Conservation (phyloP, 2,113 vertebrate species). For the Ciconia boyciana region DNA sequence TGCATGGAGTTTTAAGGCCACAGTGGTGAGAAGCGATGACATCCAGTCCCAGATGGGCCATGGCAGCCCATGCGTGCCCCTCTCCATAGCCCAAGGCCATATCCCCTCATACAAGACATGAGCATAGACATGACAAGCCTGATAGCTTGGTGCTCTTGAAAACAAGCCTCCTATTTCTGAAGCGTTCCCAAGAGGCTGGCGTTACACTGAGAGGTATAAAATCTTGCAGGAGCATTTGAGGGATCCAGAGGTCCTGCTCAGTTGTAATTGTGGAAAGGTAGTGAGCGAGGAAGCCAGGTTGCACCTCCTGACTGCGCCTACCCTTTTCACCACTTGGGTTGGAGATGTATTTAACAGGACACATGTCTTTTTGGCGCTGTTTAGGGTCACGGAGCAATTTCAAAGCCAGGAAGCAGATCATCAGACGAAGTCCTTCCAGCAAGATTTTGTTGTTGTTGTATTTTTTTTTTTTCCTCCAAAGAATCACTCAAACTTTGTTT, state of each 20-base stretch:
- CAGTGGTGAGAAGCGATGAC: fast-evolving
- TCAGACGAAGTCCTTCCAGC: not conserved
- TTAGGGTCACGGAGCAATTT: not conserved
- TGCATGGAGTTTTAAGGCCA: not conserved
- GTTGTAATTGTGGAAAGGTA: not conserved
- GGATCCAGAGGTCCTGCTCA: not conserved
- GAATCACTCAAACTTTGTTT: not conserved
- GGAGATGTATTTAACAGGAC: not conserved
- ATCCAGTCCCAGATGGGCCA: not conserved
- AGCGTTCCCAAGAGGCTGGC: not conserved
- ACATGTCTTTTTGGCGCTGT: not conserved
- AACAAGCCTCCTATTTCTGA: not conserved
- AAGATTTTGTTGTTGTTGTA: not conserved
- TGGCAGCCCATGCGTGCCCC: fast-evolving
- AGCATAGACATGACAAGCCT: not conserved
- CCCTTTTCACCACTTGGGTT: not conserved
- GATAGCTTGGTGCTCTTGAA: not conserved
- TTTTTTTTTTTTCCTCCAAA: not conserved
- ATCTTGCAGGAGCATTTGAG: not conserved
- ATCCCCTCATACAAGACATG: fast-evolving
- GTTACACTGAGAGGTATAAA: not conserved
- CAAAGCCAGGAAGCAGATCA: not conserved
- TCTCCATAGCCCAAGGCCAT: not conserved
- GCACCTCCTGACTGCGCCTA: not conserved
- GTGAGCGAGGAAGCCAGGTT: not conserved